These are phyloP conservation scores for Eupithecia dodoneata DNA, from an alignment of 2,888 invertebrate species.

Conservation along the genomic window DNA sequence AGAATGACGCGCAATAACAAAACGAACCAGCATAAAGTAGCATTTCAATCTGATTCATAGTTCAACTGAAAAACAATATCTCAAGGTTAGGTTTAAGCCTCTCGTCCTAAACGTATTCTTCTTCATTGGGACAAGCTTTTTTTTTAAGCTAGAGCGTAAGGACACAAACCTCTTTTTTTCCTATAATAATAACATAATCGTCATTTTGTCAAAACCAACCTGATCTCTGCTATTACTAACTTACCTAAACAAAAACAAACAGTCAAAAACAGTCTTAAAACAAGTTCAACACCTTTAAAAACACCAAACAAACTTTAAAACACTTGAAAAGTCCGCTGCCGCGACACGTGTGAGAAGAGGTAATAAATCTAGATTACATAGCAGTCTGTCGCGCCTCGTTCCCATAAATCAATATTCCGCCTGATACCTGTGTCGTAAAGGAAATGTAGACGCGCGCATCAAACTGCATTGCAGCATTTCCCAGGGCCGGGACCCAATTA, in stretches of 20 bases:
- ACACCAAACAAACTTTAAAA: neutral
- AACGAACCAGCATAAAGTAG: neutral
- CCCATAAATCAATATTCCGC: conserved; percentile 1
- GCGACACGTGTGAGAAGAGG: neutral
- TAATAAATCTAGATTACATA: neutral
- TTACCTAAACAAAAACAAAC: neutral
- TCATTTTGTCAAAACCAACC: neutral
- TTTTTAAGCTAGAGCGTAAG: neutral
- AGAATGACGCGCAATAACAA: too few species aligned
- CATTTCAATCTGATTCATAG: neutral
- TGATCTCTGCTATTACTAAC: neutral
- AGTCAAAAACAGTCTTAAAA: neutral
- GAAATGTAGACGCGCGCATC: conserved; percentile 29
- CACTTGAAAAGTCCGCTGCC: neutral
- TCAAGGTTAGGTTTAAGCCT: neutral
- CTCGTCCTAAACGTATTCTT: neutral
- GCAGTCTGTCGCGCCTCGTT: neutral
- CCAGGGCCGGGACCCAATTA: conserved; percentile 15
- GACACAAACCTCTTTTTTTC: neutral
- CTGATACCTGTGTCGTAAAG: neutral
- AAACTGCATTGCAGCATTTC: conserved; percentile 31
- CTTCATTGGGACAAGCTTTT: neutral
- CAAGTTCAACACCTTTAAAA: neutral
- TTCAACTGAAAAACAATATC: neutral
- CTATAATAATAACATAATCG: neutral